These are phyloP conservation scores for Zaprionus ghesquierei DNA, from an alignment of 1,140 invertebrate species.

Conservation along the genomic window DNA sequence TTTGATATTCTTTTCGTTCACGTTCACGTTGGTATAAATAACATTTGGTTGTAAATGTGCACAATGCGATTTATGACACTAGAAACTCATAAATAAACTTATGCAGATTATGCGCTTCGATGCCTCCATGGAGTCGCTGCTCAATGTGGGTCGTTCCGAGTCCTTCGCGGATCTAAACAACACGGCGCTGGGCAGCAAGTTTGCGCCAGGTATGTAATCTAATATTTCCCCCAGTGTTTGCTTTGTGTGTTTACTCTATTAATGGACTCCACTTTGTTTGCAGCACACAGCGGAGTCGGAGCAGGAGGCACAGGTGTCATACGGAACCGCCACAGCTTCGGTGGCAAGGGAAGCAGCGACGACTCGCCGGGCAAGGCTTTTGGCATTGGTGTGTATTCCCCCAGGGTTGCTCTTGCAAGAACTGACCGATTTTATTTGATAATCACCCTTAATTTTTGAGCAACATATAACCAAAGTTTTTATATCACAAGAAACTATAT, in stretches of 20 bases:
- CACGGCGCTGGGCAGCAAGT: conserved; percentile 67
- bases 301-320: conserved; percentile 46
- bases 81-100: conserved; percentile 80
- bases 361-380: conserved; percentile 86
- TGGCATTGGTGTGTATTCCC: conserved; percentile 88
- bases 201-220: conserved; percentile 58
- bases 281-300: conserved; percentile 41
- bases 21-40: conserved; percentile 46
- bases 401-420: neutral
- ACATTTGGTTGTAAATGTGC: conserved; percentile 48
- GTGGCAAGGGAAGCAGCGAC: conserved; percentile 76
- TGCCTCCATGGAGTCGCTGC: conserved; percentile 88
- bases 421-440: conserved; percentile 43
- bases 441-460: conserved; percentile 70
- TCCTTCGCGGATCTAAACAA: conserved; percentile 91
- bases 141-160: conserved; percentile 89
- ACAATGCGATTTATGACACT: conserved; percentile 60
- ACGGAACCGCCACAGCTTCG: conserved; percentile 78
- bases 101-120: conserved; percentile 91
- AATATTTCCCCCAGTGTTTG: neutral
- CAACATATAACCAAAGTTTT: conserved; percentile 54
- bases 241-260: neutral
- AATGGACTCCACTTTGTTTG: conserved; percentile 16
- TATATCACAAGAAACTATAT: conserved; percentile 50
- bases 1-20: conserved; percentile 62